phyloP scores from a whole-genome alignment of 2,113 vertebrate genomes.

The Dromiciops gliroides region DNA sequence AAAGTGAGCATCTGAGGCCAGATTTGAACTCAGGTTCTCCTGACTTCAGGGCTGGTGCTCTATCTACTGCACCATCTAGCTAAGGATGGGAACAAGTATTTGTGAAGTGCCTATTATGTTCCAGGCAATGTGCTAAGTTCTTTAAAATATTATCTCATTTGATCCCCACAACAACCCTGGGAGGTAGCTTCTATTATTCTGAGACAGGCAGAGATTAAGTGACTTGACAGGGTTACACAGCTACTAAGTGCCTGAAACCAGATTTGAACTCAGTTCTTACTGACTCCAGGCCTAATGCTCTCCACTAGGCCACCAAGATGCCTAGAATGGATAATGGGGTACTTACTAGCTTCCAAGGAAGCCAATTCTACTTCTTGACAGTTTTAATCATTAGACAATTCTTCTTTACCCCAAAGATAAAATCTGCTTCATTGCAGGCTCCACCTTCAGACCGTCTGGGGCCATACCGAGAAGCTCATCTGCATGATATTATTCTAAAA shows the following conservation, averaged over 20 bases:
- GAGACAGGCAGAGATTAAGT: too few relatives aligned
- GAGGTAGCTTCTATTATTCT: background rate
- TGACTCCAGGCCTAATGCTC: background rate
- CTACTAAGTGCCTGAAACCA: background rate
- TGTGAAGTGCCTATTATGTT: background rate
- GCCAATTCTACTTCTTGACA: background rate
- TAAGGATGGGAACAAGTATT: too few relatives aligned
- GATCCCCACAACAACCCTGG: background rate
- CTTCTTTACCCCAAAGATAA: background rate
- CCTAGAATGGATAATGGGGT: background rate
- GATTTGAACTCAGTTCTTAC: background rate
- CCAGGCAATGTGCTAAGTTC: background rate
- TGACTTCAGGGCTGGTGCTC: too few relatives aligned
- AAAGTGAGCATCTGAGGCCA: too few relatives aligned
- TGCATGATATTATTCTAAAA: background rate
- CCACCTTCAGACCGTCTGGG: background rate
- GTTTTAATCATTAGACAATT: background rate
- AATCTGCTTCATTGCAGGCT: background rate
- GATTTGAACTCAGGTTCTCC: too few relatives aligned
- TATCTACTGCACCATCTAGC: too few relatives aligned
- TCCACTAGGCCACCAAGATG: background rate
- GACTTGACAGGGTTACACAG: background rate
- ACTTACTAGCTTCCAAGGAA: background rate
- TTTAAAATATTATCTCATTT: background rate
- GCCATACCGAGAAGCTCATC: background rate